Conservation (phyloP, 2,888 invertebrate genomes). For the Monoplex corrugatus region DNA sequence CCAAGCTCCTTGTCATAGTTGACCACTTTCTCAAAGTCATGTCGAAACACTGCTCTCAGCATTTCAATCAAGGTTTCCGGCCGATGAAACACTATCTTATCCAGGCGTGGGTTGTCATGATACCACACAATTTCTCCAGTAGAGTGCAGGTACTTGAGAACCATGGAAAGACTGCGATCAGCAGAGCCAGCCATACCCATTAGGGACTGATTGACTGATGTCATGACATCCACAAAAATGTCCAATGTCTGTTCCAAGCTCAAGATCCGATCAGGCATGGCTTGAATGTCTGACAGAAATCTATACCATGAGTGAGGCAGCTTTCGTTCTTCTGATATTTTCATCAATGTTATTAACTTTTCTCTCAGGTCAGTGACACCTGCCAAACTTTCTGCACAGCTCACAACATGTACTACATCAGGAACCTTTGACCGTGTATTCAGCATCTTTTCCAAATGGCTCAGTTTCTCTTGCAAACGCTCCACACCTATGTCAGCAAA, state of each 20-base stretch:
- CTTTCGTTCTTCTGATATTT: conserved; percentile 60
- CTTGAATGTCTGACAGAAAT: conserved; percentile 69
- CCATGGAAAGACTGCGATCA: conserved; percentile 69
- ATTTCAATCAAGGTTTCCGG: conserved; percentile 76
- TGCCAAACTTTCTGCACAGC: conserved; percentile 73
- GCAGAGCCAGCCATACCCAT: conserved; percentile 71
- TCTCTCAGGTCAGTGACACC: conserved; percentile 57
- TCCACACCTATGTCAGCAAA: conserved; percentile 72
- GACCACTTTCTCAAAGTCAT: conserved; percentile 73
- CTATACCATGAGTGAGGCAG: conserved; percentile 73
- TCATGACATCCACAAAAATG: conserved; percentile 67
- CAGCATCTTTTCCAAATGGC: conserved; percentile 68
- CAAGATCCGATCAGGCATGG: conserved; percentile 67
- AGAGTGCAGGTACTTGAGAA: conserved; percentile 71
- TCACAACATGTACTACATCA: conserved; percentile 67
- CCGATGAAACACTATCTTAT: conserved; percentile 72
- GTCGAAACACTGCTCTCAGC: conserved; percentile 75
- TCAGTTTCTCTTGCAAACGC: conserved; percentile 69
- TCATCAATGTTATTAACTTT: conserved; percentile 48
- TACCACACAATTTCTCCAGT: conserved; percentile 77
- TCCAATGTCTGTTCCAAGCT: conserved; percentile 65
- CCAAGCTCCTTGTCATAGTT: conserved; percentile 65
- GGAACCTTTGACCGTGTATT: conserved; percentile 70
- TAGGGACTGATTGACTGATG: conserved; percentile 68
- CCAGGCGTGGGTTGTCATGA: conserved; percentile 70